Evolutionary conservation across 2,797 vertebrate species (phyloP).

Genomic region (Rhyacichthys aspro): DNA sequence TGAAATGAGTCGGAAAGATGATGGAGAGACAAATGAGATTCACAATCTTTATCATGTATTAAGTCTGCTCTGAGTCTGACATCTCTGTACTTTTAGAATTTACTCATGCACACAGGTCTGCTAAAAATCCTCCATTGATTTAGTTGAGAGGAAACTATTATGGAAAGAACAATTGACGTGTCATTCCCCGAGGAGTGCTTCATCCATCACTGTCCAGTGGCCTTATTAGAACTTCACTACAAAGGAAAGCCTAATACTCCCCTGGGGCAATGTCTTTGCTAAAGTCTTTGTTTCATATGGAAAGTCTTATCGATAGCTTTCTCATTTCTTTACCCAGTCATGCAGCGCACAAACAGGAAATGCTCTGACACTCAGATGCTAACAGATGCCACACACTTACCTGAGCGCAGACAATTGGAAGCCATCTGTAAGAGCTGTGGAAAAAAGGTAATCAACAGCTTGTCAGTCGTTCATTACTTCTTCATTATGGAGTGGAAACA

Average conservation of each 20-base stretch:
- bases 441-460: constrained; percentile 67
- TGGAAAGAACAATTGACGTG: constrained; percentile 80
- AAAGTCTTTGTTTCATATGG: constrained; percentile 41
- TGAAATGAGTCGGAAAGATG: no score
- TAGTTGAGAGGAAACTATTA: constrained; percentile 78
- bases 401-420: constrained; percentile 43
- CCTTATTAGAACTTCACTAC: constrained; percentile 72
- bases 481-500: constrained; percentile 58
- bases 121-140: constrained; percentile 68
- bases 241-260: constrained; percentile 64
- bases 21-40: constrained; percentile 17
- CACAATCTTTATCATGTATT: constrained; percentile 18
- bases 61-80: constrained; percentile 24
- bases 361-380: background rate
- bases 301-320: constrained; percentile 40
- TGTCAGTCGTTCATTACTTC: constrained; percentile 68
- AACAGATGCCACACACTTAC: constrained; percentile 25
- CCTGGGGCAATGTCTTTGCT: constrained; percentile 37
- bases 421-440: constrained; percentile 55
- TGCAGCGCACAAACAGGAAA: constrained; percentile 25
- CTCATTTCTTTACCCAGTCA: constrained; percentile 26
- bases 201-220: constrained; percentile 78
- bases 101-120: constrained; percentile 14
- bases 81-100: constrained; percentile 20
- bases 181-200: constrained; percentile 68